Conservation (phyloP, 1,140 invertebrate genomes). For the Diabrotica undecimpunctata region DNA sequence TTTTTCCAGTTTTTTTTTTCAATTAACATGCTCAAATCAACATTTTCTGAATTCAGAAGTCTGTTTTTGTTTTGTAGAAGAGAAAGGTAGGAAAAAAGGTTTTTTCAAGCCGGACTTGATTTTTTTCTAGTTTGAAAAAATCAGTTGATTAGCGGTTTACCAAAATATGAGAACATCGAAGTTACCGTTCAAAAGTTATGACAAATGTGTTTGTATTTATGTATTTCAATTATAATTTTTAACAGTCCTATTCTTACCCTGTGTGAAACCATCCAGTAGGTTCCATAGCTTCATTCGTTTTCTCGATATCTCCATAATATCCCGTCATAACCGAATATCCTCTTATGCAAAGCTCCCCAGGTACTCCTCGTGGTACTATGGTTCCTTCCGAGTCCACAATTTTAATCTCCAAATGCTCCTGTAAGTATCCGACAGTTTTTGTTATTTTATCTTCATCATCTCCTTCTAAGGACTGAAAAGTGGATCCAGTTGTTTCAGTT, state of each 20-base stretch:
- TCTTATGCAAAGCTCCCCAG: constrained; percentile 80
- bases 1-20: too few relatives aligned
- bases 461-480: constrained; percentile 62
- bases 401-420: constrained; percentile 77
- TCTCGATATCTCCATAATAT: constrained; percentile 83
- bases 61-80: too few relatives aligned
- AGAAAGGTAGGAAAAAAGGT: too few relatives aligned
- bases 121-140: too few relatives aligned
- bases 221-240: too few relatives aligned
- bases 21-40: too few relatives aligned
- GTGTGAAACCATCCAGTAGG: constrained; percentile 82
- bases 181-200: too few relatives aligned
- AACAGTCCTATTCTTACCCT: constrained; percentile 60
- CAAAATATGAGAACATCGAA: too few relatives aligned
- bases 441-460: constrained; percentile 66
- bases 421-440: constrained; percentile 72
- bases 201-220: too few relatives aligned
- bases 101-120: too few relatives aligned
- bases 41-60: too few relatives aligned
- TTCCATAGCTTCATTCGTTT: constrained; percentile 70
- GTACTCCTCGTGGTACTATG: constrained; percentile 68
- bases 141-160: too few relatives aligned
- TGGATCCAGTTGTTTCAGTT: constrained; percentile 79
- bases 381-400: constrained; percentile 67
- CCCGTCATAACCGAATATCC: constrained; percentile 79